Evolutionary conservation across 2,888 invertebrate genomes (phyloP).

Genomic region (Nomada lathburiana): DNA sequence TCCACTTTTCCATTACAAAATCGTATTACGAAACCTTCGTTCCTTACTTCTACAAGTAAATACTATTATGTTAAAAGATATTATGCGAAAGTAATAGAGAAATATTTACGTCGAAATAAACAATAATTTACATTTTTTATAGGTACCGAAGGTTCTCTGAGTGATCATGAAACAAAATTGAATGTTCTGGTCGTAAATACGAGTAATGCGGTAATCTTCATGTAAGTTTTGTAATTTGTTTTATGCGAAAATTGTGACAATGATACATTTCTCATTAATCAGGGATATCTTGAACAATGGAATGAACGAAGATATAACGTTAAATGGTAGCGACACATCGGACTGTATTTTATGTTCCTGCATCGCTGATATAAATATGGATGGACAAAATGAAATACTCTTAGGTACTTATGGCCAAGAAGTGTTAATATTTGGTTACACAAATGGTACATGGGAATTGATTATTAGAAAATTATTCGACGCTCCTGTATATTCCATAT

Average conservation of each 20-base stretch:
- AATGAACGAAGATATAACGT: constrained; percentile 83
- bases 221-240: constrained; percentile 83
- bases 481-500: constrained; percentile 87
- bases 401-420: constrained; percentile 89
- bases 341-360: constrained; percentile 88
- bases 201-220: constrained; percentile 86
- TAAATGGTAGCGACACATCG: constrained; percentile 86
- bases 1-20: constrained; percentile 83
- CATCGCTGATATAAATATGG: constrained; percentile 89
- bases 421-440: constrained; percentile 85
- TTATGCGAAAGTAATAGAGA: neutral
- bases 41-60: constrained; percentile 69
- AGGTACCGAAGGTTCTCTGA: constrained; percentile 38
- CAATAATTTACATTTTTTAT: constrained; percentile 41
- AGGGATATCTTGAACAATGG: constrained; percentile 85
- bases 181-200: constrained; percentile 87
- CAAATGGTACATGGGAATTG: constrained; percentile 84
- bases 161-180: constrained; percentile 77
- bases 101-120: neutral
- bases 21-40: constrained; percentile 70
- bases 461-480: constrained; percentile 86
- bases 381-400: constrained; percentile 89
- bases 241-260: neutral
- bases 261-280: constrained; percentile 44
- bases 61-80: neutral